phyloP scores from a whole-genome alignment of 2,797 vertebrate species.

The Pelochelys cantorii region DNA sequence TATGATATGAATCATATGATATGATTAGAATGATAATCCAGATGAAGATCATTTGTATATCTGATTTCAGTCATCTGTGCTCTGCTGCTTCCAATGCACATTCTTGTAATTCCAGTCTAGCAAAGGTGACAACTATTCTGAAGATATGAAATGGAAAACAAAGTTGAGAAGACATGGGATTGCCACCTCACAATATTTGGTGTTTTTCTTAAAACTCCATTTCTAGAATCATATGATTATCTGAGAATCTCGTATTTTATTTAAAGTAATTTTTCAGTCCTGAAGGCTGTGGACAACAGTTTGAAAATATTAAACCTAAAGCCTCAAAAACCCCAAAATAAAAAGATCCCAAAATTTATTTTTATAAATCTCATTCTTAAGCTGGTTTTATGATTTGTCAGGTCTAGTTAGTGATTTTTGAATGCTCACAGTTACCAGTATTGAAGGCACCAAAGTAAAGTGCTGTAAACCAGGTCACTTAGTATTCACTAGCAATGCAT shows the following conservation, averaged over 20 bases:
- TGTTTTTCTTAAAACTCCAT: background rate
- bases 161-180: background rate
- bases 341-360: background rate
- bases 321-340: background rate
- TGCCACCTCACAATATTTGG: background rate
- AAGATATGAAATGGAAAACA: background rate
- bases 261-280: constrained; percentile 27
- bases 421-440: background rate
- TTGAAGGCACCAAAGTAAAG: constrained; percentile 16
- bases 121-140: background rate
- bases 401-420: background rate
- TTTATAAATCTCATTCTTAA: constrained; percentile 34
- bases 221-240: background rate
- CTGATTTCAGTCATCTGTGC: constrained; percentile 28
- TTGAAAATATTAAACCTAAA: background rate
- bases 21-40: constrained; percentile 22
- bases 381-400: background rate
- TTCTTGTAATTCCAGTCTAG: background rate
- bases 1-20: background rate
- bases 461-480: background rate
- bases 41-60: background rate
- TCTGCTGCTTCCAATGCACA: background rate
- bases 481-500: background rate
- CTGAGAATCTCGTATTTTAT: background rate
- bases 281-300: background rate